Conservation (phyloP, 2,797 vertebrate species). For the Clarias fuscus region DNA sequence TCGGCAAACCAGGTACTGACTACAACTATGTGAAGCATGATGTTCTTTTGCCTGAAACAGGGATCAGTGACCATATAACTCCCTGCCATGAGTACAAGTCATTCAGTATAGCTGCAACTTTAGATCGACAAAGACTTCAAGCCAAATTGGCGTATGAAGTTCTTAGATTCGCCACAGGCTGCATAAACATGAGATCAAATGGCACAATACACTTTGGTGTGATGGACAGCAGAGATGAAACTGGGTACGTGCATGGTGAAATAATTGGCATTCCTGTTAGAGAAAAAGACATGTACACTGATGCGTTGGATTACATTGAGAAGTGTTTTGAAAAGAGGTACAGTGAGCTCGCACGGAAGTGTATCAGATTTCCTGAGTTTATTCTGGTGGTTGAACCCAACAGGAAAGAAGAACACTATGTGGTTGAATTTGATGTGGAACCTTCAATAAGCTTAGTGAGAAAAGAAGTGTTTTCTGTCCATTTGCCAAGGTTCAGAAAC, state of each 20-base stretch:
- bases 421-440: conserved; percentile 82
- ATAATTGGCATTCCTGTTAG: conserved; percentile 74
- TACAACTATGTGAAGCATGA: conserved; percentile 76
- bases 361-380: conserved; percentile 78
- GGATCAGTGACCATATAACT: conserved; percentile 69
- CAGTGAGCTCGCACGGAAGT: conserved; percentile 68
- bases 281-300: conserved; percentile 71
- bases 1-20: conserved; percentile 66
- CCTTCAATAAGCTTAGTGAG: conserved; percentile 69
- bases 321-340: conserved; percentile 64
- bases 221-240: conserved; percentile 74
- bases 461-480: conserved; percentile 65
- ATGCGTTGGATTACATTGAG: conserved; percentile 78
- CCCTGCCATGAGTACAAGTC: conserved; percentile 88
- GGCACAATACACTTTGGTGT: conserved; percentile 86
- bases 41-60: conserved; percentile 79
- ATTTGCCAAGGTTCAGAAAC: conserved; percentile 76
- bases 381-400: conserved; percentile 74
- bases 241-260: conserved; percentile 72
- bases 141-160: conserved; percentile 80
- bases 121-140: conserved; percentile 71
- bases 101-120: conserved; percentile 64
- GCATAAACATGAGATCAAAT: conserved; percentile 83
- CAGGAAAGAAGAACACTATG: conserved; percentile 68
- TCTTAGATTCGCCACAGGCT: conserved; percentile 78